Conservation (phyloP, 1,140 invertebrate genomes). For the Heliconius nattereri region DNA sequence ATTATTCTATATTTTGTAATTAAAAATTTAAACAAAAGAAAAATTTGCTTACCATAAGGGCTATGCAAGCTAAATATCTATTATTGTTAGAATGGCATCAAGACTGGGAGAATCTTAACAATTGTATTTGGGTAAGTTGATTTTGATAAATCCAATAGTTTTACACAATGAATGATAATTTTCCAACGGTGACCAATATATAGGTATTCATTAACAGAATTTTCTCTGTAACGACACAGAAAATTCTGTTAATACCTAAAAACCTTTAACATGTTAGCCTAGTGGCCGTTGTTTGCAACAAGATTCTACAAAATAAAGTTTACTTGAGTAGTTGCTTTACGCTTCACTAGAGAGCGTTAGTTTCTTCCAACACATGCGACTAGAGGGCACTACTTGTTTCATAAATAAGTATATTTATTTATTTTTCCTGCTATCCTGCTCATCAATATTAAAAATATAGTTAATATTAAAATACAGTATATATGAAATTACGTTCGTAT, state of each 20-base stretch:
- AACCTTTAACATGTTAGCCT: neutral
- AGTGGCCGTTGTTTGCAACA: neutral
- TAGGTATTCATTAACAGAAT: neutral
- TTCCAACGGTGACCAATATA: neutral
- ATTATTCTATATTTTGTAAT: neutral
- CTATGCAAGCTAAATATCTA: conserved; percentile 53
- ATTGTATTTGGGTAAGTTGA: conserved; percentile 71
- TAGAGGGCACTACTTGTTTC: neutral
- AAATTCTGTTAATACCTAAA: too few relatives aligned
- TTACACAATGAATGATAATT: neutral
- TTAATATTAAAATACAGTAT: neutral
- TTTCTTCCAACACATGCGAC: neutral
- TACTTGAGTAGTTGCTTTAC: neutral
- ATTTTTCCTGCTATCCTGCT: neutral
- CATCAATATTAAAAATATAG: neutral
- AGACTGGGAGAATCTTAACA: conserved; percentile 70
- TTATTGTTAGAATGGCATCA: conserved; percentile 66
- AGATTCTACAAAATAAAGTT: neutral
- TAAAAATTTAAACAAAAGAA: neutral
- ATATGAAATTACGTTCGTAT: too few relatives aligned
- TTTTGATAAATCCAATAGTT: neutral
- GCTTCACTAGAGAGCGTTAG: neutral
- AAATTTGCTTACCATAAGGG: neutral
- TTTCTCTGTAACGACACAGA: neutral
- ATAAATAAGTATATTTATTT: neutral